Conservation (phyloP, 2,113 vertebrate genomes). For the Mobula hypostoma region DNA sequence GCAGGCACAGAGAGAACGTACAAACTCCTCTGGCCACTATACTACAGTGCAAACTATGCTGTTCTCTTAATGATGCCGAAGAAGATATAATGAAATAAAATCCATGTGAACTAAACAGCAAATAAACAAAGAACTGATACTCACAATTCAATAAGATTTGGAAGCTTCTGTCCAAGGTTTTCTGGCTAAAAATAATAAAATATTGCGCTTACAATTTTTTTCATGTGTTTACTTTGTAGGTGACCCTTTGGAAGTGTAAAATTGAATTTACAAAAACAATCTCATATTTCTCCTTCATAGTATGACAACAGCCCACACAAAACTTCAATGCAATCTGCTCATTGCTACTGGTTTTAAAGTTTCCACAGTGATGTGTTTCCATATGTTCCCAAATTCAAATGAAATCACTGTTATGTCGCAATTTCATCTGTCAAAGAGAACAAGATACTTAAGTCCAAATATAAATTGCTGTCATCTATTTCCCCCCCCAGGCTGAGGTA, state of each 20-base stretch:
- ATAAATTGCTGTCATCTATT: background rate
- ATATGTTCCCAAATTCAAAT: background rate
- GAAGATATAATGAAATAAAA: background rate
- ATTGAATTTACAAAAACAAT: background rate
- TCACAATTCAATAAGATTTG: slow-evolving; percentile 96
- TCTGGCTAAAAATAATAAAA: slow-evolving; percentile 75
- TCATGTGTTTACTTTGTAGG: background rate
- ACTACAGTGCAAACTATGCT: no score
- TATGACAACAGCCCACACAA: background rate
- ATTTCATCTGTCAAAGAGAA: background rate
- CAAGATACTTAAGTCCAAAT: background rate
- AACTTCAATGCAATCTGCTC: background rate
- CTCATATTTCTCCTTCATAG: background rate
- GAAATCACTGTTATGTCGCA: background rate
- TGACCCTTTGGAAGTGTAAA: background rate
- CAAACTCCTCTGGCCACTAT: no score
- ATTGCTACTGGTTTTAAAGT: background rate
- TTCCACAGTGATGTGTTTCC: background rate
- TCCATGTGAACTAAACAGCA: background rate
- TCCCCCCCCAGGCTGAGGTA: background rate
- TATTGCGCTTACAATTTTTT: slow-evolving; percentile 41
- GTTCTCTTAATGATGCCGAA: background rate
- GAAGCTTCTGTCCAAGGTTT: slow-evolving; percentile 93
- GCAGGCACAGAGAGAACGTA: no score
- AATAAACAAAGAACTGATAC: slow-evolving; percentile 49